Conservation (phyloP, 2,888 invertebrate species). For the Urechis unicinctus region DNA sequence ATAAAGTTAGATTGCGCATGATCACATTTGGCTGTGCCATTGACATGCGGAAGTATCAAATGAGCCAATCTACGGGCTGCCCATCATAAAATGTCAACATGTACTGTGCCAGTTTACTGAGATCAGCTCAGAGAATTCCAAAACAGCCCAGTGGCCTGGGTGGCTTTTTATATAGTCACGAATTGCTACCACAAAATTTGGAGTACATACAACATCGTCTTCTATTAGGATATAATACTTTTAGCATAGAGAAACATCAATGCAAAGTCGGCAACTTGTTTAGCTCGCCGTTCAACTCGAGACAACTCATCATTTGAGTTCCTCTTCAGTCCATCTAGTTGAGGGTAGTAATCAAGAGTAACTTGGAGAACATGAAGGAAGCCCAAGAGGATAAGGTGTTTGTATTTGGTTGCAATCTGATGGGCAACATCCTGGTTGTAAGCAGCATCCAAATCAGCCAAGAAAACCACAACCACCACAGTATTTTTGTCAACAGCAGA, state of each 20-base stretch:
- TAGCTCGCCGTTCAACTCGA: conserved; percentile 37
- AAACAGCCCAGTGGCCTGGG: not conserved
- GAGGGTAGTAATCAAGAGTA: conserved; percentile 28
- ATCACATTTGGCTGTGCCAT: not conserved
- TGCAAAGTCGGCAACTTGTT: conserved; percentile 1
- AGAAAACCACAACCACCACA: conserved; percentile 43
- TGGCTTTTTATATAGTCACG: not conserved
- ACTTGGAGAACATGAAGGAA: conserved; percentile 43
- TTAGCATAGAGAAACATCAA: not conserved
- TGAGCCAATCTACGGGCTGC: not conserved
- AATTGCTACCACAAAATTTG: not conserved
- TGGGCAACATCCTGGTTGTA: conserved; percentile 23
- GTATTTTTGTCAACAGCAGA: conserved; percentile 30
- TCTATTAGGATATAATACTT: not conserved
- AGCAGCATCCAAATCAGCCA: conserved; percentile 41
- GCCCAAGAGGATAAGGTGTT: conserved; percentile 33
- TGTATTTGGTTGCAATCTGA: conserved; percentile 21
- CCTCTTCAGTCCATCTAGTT: conserved; percentile 25
- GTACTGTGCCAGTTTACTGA: not conserved
- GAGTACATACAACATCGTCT: not conserved
- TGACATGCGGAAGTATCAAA: not conserved
- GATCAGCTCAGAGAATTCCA: not conserved
- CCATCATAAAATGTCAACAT: not conserved
- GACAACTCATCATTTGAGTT: conserved; percentile 43
- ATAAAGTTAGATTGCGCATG: not conserved